These are phyloP conservation scores for Albula glossodonta DNA, from an alignment of 2,113 vertebrate genomes.

Conservation along the genomic window DNA sequence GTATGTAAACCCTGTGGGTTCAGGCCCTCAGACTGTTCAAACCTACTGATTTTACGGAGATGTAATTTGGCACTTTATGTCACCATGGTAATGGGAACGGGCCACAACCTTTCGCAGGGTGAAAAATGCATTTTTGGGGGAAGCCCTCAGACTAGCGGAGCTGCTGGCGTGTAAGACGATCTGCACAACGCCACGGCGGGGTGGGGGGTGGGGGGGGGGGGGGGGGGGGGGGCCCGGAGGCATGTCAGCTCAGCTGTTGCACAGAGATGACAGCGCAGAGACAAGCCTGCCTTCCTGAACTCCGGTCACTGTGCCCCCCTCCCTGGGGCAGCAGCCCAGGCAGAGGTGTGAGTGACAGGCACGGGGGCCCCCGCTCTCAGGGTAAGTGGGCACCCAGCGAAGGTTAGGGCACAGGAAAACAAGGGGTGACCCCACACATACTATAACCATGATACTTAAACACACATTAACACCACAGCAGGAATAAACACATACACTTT, in stretches of 20 bases:
- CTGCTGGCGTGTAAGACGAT: conserved; percentile 66
- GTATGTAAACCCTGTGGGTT: background rate
- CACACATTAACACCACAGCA: no score
- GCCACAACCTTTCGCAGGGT: conserved; percentile 52
- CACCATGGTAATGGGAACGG: conserved; percentile 36
- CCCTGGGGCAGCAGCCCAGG: background rate
- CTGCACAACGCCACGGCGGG: conserved; percentile 51
- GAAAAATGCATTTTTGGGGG: conserved; percentile 61
- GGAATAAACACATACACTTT: no score
- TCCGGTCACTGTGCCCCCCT: background rate
- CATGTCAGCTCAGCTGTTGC: conserved; percentile 61
- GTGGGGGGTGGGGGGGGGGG: conserved; percentile 40
- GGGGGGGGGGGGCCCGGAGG: conserved; percentile 43
- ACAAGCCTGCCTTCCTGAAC: background rate
- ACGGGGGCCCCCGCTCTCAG: conserved; percentile 57
- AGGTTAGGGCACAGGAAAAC: conserved; percentile 63
- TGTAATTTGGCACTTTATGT: conserved; percentile 62
- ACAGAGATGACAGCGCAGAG: conserved; percentile 52
- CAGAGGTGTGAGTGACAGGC: conserved; percentile 53
- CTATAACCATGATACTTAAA: background rate
- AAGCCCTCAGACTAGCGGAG: conserved; percentile 63
- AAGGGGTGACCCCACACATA: conserved; percentile 54
- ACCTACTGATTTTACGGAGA: conserved; percentile 47
- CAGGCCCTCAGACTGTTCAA: background rate
- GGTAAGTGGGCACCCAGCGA: conserved; percentile 65